Percentiles rank a stretch among this genome's conserved stretches.
Conservation (phyloP, 2,888 invertebrate species). For the Diarsia dahlii region DNA sequence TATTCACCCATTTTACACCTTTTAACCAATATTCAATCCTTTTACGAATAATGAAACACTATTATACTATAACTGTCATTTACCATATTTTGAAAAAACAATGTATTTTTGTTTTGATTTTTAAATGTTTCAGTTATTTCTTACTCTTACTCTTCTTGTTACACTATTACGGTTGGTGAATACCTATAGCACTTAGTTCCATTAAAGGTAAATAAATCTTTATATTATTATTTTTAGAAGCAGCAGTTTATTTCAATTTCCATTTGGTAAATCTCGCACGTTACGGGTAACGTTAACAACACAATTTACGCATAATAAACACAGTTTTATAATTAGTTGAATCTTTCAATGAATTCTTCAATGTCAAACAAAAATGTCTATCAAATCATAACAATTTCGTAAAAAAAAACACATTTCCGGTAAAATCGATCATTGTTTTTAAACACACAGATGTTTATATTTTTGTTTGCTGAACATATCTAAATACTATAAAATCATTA, state of each 20-base stretch:
- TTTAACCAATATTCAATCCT: not conserved
- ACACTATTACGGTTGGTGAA: not conserved
- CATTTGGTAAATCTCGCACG: not conserved
- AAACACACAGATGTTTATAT: no score
- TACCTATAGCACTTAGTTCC: not conserved
- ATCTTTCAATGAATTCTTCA: not conserved
- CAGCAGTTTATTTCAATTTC: not conserved
- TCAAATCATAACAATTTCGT: not conserved
- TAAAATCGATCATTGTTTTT: no score
- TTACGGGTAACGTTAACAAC: not conserved
- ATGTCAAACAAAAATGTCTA: not conserved
- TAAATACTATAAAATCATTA: conserved; percentile 14
- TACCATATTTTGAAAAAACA: not conserved
- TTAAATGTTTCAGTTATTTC: not conserved
- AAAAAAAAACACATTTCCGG: not conserved
- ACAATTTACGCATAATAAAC: not conserved
- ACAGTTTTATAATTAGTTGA: not conserved
- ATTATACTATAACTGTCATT: not conserved
- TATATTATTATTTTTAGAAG: not conserved
- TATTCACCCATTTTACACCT: not conserved
- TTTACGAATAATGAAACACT: not conserved
- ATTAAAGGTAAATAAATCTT: no score
- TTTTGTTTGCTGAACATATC: not conserved
- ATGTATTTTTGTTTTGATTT: not conserved
- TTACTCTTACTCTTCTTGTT: not conserved